Conservation (phyloP, 1,140 invertebrate genomes). For the Bradynema listronoti region DNA sequence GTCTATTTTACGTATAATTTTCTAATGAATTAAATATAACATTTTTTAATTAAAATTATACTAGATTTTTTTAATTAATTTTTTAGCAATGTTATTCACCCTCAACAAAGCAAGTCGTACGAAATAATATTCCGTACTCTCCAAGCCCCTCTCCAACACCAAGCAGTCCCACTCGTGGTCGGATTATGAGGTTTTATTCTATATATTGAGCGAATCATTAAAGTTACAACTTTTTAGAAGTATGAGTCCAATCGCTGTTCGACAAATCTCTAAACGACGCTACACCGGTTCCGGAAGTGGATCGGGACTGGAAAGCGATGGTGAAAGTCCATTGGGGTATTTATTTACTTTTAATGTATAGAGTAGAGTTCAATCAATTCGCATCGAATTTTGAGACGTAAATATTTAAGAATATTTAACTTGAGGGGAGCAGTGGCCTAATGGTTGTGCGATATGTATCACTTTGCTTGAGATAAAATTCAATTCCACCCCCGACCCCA, state of each 20-base stretch:
- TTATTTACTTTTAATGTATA: not conserved
- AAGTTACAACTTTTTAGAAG: slow-evolving; percentile 19
- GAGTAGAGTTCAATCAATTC: no score
- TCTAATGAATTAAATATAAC: slow-evolving; percentile 1
- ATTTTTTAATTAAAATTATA: not conserved
- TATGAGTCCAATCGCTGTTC: slow-evolving; percentile 42
- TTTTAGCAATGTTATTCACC: slow-evolving; percentile 48
- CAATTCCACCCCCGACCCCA: no score
- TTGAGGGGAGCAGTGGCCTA: no score
- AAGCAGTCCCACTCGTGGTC: slow-evolving; percentile 23
- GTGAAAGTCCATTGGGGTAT: slow-evolving; percentile 33
- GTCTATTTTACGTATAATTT: no score
- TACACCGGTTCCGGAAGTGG: slow-evolving; percentile 37
- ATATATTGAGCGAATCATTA: slow-evolving; percentile 2
- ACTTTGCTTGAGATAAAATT: not conserved
- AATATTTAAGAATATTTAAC: no score
- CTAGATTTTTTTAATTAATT: not conserved
- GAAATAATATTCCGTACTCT: slow-evolving; percentile 41
- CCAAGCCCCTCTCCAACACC: slow-evolving; percentile 46
- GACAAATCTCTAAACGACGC: slow-evolving; percentile 41
- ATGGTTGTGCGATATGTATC: not conserved
- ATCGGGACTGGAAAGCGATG: slow-evolving; percentile 41
- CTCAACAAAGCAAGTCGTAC: slow-evolving; percentile 37
- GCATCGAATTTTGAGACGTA: no score
- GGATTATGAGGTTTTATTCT: slow-evolving; percentile 36